Conservation (phyloP, 2,888 invertebrate genomes). For the Stegana nigrithorax region DNA sequence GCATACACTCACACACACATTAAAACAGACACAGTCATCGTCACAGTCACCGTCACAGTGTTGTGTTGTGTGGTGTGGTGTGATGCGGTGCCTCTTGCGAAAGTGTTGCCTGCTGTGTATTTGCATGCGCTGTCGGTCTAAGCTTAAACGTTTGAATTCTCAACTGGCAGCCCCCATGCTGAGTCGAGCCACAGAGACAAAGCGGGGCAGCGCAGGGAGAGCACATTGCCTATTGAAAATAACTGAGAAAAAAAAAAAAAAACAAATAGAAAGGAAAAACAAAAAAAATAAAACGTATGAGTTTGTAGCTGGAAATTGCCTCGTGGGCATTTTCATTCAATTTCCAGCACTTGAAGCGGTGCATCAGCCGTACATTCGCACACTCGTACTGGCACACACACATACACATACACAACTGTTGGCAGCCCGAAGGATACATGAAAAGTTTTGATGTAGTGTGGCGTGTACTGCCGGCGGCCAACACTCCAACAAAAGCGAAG, state of each 20-base stretch:
- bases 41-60: too few relatives aligned
- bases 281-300: background rate
- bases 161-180: background rate
- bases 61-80: too few relatives aligned
- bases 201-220: background rate
- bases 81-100: background rate
- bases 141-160: background rate
- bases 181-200: background rate
- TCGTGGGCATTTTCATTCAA: slow-evolving; percentile 17
- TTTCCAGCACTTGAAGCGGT: slow-evolving; percentile 4
- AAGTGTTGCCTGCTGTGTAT: slow-evolving; percentile 43
- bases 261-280: slow-evolving; percentile 1
- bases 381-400: background rate
- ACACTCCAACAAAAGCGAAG: slow-evolving; percentile 9
- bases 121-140: slow-evolving; percentile 60
- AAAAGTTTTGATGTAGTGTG: slow-evolving; percentile 20
- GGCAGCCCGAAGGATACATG: slow-evolving; percentile 15
- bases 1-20: too few relatives aligned
- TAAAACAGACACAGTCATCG: too few relatives aligned
- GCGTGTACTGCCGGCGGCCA: background rate
- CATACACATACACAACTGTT: slow-evolving; percentile 4
- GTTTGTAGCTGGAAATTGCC: background rate
- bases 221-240: background rate
- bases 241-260: background rate
- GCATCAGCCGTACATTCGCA: background rate